Evolutionary conservation across 2,888 invertebrate species (phyloP).

Genomic region (Zaprionus obscuricornis): DNA sequence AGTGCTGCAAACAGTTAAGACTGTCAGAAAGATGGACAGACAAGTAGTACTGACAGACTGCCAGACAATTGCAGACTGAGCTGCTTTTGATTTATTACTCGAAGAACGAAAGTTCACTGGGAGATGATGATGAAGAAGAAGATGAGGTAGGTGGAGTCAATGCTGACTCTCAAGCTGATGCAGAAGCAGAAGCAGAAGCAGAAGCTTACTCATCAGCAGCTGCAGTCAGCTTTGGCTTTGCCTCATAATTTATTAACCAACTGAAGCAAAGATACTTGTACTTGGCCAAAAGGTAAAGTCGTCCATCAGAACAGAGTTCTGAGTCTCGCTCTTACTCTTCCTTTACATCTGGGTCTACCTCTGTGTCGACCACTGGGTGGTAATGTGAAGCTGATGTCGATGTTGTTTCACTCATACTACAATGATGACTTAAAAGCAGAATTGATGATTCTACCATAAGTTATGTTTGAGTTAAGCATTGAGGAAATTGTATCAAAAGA

Average conservation of each 20-base stretch:
- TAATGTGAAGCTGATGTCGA: slow-evolving; percentile 32
- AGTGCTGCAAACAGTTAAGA: slow-evolving; percentile 33
- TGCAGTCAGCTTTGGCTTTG: slow-evolving; percentile 62
- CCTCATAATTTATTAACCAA: slow-evolving; percentile 78
- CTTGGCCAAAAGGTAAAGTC: slow-evolving; percentile 19
- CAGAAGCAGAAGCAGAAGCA: not conserved
- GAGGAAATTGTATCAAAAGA: slow-evolving; percentile 1
- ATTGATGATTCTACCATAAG: slow-evolving; percentile 28
- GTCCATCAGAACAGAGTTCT: slow-evolving; percentile 17
- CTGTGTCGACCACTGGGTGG: slow-evolving; percentile 18
- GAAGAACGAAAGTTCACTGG: slow-evolving; percentile 14
- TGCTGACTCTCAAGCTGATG: too few relatives aligned
- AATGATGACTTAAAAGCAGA: not conserved
- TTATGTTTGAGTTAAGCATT: not conserved
- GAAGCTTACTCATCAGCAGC: slow-evolving; percentile 66
- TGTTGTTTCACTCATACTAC: too few relatives aligned
- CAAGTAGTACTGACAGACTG: slow-evolving; percentile 26
- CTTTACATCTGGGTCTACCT: too few relatives aligned
- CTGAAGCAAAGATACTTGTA: too few relatives aligned
- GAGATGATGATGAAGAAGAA: slow-evolving; percentile 9
- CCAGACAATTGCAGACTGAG: slow-evolving; percentile 70
- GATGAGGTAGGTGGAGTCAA: slow-evolving; percentile 3
- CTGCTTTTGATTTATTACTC: slow-evolving; percentile 80
- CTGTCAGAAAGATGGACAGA: slow-evolving; percentile 14
- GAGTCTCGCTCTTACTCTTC: too few relatives aligned